Evolutionary conservation across 2,888 invertebrate genomes (phyloP), one percentile per base, ranked within the genome.

Genomic region (Pogonocherus hispidulus): DNA sequence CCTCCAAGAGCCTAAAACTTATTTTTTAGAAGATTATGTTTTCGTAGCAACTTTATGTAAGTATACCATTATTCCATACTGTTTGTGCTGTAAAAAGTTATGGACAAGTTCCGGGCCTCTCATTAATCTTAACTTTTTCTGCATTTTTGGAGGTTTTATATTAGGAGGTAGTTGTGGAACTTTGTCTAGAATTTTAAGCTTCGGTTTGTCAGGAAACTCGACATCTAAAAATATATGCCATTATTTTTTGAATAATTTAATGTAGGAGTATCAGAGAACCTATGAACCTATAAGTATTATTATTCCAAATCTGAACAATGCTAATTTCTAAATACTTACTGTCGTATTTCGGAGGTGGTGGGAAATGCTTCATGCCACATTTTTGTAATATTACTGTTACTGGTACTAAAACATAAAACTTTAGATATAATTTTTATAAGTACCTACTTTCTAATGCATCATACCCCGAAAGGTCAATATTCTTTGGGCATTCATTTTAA

Each of bases 51-150:
- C 9, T 22, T n/a, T 6, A n/a, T 14, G 9, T 52, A 52, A 44
- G 3, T 46, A 47, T 87, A 96, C 96, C 85, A 97, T 88, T 73
- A 99, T 92, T 47, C 97, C 99, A 89, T 91, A 99, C 81, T 99
- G 98, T 80, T 94, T 92, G 79, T 98, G 93, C 68, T 95, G 88
- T 9, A 99, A 86, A 60, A 90, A 89, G 77, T 93, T 98, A 80
- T 99, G 97, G 20, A 96, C 83, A 3, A 83, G 72, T 85, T 99
- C 99, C 0, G 97, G 97, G 0, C 98, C 98, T 82, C 97, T 88
- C 94, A 97, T 96, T 41, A 92, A 90, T n/a, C 89, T 87, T 1
- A 97, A 85, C 60, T 89, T 89, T 81, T 95, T 97, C 74, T 92
- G 92, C 94, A 95, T 95, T 87, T 95, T 96, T 2, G 93, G 94